Evolutionary conservation across 1,140 invertebrate species (phyloP).

Genomic region (Drosophila orena): DNA sequence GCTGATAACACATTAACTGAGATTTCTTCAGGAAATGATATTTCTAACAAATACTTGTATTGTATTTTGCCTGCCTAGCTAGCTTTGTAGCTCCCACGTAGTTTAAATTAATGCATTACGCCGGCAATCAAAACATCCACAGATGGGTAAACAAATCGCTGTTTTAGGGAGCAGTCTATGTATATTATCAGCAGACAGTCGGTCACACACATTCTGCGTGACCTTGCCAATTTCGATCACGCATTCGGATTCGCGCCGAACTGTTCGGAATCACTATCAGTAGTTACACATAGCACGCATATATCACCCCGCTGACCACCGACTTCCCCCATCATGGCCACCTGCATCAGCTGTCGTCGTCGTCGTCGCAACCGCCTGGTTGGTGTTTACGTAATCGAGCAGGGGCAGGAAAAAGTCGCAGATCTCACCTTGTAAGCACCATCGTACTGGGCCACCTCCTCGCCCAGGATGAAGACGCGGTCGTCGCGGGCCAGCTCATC

Average conservation of each 20-base stretch:
- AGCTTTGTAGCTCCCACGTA: background rate
- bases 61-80: too few species aligned
- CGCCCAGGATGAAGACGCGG: constrained; percentile 96
- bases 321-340: background rate
- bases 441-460: constrained; percentile 99
- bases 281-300: constrained; percentile 23
- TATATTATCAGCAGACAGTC: constrained; percentile 15
- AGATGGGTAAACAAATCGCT: constrained; percentile 39
- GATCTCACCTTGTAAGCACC: constrained; percentile 96
- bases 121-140: background rate
- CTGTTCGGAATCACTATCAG: constrained; percentile 49
- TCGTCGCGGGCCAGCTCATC: constrained; percentile 99
- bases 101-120: background rate
- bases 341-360: constrained; percentile 58
- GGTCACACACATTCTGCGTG: constrained; percentile 32
- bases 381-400: constrained; percentile 80
- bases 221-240: constrained; percentile 54
- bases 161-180: constrained; percentile 14
- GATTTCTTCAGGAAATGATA: background rate
- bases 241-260: constrained; percentile 19
- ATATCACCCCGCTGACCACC: constrained; percentile 3
- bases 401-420: constrained; percentile 15
- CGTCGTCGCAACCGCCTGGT: constrained; percentile 30
- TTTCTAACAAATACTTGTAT: too few species aligned
- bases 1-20: background rate